Base-by-base conservation (phyloP, 2,888 invertebrate genomes). In the Cheilosia scutellata region DNA sequence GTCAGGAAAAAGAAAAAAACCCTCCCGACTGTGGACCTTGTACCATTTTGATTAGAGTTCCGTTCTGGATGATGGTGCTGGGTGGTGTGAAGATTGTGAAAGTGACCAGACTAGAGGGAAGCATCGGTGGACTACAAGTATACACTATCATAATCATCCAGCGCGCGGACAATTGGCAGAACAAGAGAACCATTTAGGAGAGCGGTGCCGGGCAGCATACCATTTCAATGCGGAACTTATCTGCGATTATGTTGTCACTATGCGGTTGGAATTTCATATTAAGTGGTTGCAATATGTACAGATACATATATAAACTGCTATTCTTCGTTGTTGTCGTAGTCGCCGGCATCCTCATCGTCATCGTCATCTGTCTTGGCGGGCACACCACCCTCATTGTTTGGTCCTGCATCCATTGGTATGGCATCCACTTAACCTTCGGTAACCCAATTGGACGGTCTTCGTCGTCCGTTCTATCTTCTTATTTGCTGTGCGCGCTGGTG, bases 241-340 rank as follows among this genome's bases (percentile, higher is more conserved):
- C 86, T 86, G 77, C 86, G 82, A 86, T 86, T 86, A 86, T 86
- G 86, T 82, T 86, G 82, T 86, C 86, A 86, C 82, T 86, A 77
- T 86, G 82, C 76, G 76, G 76, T 86, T 62, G 82, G 72, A 86
- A 86, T 86, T 82, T 77, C 76, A 76, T 77, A 86, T 86, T 76
- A 86, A 86, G 77, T 82, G 82, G 72, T 66, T 82, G 71, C 75
- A 71, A 84, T 84, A 65, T 65, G 53, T 65, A 40, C 51, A 51
- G 2, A 29, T 13, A 71, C 31, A n/a, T 55, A 57, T 60, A 65
- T 77, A 33, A 20, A 16, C 27, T 44, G 37, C 37, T 37, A 11
- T 37, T 11, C 37, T 37, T 37, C 11, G 33, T 29, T 27, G 6
- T 40, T 5, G 29, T 42, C 31, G 3, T 51, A 31, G 27, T 6